These are phyloP conservation scores for zebrafish (Danio rerio) DNA, from an alignment of 2,113 vertebrate species.

Conservation along the genomic window GRCz12tu NC_133193.1:53424001-53424500, in stretches of 20 bases:
- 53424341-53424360: not conserved
- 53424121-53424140: no score
- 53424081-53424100: no score
- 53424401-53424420: not conserved
- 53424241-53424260: conserved; percentile 68
- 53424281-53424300: conserved; percentile 20
- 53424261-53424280: conserved; percentile 57
- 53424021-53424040: no score
- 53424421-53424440: not conserved
- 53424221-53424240: conserved; percentile 74
- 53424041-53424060: no score
- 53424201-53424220: conserved; percentile 72
- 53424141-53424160: no score
- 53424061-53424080: no score
- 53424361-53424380: not conserved
- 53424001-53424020: no score
- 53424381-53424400: not conserved
- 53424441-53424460: not conserved
- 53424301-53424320: not conserved
- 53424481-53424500: no score
- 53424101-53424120: no score
- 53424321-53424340: not conserved
- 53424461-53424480: not conserved
- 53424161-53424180: conserved; percentile 61
- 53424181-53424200: conserved; percentile 58